Conservation (phyloP, 2,113 vertebrate genomes). For the Ancistrus triradiatus region DNA sequence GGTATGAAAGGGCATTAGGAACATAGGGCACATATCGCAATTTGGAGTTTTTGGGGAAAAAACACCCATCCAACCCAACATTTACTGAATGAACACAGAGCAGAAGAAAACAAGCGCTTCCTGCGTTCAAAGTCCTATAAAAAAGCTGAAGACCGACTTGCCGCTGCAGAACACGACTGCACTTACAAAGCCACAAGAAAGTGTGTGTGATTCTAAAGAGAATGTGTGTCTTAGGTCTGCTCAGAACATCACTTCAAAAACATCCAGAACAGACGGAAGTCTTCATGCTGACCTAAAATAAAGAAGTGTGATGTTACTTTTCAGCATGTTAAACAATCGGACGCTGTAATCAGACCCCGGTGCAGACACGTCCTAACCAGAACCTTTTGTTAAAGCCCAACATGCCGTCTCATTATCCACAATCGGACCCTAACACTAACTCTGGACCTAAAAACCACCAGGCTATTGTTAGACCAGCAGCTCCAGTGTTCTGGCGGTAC, state of each 20-base stretch:
- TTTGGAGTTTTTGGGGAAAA: neutral
- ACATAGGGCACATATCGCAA: neutral
- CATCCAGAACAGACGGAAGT: constrained; percentile 56
- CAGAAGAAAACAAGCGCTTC: constrained; percentile 55
- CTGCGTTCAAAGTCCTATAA: constrained; percentile 64
- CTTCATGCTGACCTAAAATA: no score
- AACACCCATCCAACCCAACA: constrained; percentile 14
- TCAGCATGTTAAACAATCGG: no score
- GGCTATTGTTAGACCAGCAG: no score
- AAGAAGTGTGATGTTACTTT: no score
- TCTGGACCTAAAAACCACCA: no score
- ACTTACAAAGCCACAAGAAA: constrained; percentile 69
- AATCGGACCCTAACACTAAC: no score
- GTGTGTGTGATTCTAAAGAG: constrained; percentile 62
- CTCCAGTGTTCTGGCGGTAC: no score
- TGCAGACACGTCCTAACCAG: no score
- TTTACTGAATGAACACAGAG: constrained; percentile 51
- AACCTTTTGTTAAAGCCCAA: no score
- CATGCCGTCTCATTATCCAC: no score
- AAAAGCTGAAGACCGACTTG: constrained; percentile 51
- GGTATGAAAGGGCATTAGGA: no score
- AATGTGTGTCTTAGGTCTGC: constrained; percentile 63
- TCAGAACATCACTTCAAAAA: constrained; percentile 63
- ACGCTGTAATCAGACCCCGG: no score
- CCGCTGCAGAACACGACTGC: constrained; percentile 60